These are phyloP conservation scores for Lepisosteus osseus DNA, from an alignment of 2,113 vertebrate species.

Conservation along the genomic window DNA sequence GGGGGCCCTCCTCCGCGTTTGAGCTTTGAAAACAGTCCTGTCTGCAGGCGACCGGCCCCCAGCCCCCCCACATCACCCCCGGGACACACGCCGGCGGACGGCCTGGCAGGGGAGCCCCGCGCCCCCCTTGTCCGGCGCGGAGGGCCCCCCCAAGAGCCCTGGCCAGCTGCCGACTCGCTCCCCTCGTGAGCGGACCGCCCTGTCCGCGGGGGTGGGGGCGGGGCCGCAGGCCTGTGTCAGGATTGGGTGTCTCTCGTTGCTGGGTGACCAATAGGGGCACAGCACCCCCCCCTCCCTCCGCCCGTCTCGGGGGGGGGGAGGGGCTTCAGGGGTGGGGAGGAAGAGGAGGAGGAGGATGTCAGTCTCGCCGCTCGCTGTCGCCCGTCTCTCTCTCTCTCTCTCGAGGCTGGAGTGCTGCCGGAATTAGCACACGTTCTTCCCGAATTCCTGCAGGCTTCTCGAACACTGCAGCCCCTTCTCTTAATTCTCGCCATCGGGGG, in stretches of 20 bases:
- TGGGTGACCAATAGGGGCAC: slow-evolving; percentile 50
- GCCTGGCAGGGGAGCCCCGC: not conserved
- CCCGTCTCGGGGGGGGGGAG: slow-evolving; percentile 1
- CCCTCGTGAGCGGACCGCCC: too few relatives aligned
- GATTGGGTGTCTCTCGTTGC: slow-evolving; percentile 54
- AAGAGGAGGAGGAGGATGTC: slow-evolving; percentile 18
- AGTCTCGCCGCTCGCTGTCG: too few relatives aligned
- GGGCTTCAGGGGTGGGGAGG: slow-evolving; percentile 26
- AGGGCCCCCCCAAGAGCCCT: too few relatives aligned
- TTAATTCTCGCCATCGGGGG: too few relatives aligned
- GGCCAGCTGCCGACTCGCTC: too few relatives aligned
- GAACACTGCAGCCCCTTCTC: too few relatives aligned
- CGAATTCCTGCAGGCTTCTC: too few relatives aligned
- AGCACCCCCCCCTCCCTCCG: slow-evolving; percentile 27
- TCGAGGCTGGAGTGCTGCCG: not conserved
- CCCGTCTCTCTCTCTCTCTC: too few relatives aligned
- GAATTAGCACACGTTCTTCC: too few relatives aligned
- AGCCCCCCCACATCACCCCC: slow-evolving; percentile 35
- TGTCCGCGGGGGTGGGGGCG: slow-evolving; percentile 12
- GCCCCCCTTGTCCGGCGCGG: not conserved
- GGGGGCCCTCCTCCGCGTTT: slow-evolving; percentile 36
- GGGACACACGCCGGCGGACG: not conserved
- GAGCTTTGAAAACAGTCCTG: slow-evolving; percentile 54
- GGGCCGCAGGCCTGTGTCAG: slow-evolving; percentile 34
- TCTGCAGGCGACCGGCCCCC: slow-evolving; percentile 35